Percentiles rank a stretch among this genome's conserved stretches.
Evolutionary conservation across 2,888 invertebrate species (phyloP).

Genomic region (Eupithecia tripunctaria): DNA sequence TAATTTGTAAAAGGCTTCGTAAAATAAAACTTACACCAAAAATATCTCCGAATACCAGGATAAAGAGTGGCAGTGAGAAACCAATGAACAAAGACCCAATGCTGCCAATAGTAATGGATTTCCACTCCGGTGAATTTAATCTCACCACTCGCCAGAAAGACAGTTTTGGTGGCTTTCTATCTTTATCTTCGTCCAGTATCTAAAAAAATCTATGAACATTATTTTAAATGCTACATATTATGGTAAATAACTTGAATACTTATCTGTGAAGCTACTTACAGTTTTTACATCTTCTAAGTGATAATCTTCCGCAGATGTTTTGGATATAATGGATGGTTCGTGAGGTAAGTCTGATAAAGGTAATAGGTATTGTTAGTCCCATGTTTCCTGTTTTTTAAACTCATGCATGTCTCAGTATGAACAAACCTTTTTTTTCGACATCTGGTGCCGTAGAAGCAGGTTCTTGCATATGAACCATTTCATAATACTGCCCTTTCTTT

Average conservation of each 20-base stretch:
- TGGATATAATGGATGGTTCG: slow-evolving; percentile 46
- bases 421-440: slow-evolving; percentile 44
- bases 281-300: slow-evolving; percentile 29
- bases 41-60: slow-evolving; percentile 88
- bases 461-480: slow-evolving; percentile 85
- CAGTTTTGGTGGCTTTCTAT: slow-evolving; percentile 44
- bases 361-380: neutral
- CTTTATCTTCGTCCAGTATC: slow-evolving; percentile 44
- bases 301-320: slow-evolving; percentile 37
- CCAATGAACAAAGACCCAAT: slow-evolving; percentile 86
- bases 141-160: slow-evolving; percentile 78
- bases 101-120: slow-evolving; percentile 83
- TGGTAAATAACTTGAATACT: neutral
- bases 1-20: neutral
- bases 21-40: slow-evolving; percentile 76
- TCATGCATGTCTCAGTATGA: too few relatives aligned
- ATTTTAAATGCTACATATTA: neutral
- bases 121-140: slow-evolving; percentile 87
- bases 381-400: neutral
- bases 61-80: slow-evolving; percentile 87
- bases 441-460: slow-evolving; percentile 38
- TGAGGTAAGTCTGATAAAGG: slow-evolving; percentile 24
- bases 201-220: slow-evolving; percentile 23
- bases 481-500: slow-evolving; percentile 84
- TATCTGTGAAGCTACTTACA: slow-evolving; percentile 24